Evolutionary conservation across 2,113 vertebrate species (phyloP), one percentile per base, ranked within the genome.

Genomic region (Centrocercus urophasianus): DNA sequence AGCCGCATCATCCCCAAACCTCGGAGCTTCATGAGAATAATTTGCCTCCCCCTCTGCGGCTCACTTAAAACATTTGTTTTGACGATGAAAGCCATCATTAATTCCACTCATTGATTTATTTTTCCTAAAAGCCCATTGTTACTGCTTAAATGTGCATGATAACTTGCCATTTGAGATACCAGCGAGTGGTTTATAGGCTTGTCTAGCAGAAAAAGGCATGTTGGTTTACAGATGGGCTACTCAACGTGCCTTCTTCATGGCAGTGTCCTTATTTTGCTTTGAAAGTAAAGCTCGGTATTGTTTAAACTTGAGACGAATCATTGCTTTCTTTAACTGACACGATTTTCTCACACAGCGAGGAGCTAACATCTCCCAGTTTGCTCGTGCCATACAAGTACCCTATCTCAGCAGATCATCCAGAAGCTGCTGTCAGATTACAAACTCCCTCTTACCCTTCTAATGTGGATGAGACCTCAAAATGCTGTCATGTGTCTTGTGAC

Each of bases 91-190:
- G 60, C 6, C 2, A 47, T 43, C 65, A 17, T 85, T 92, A 89
- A 83, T 85, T 85, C 74, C 54, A 66, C 56, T 43, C 82, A 13
- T 24, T 85, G 89, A 93, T 95, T 96, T 93, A 91, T 88, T 93
- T 85, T 88, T 89, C 89, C 75, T 85, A 80, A 92, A 93, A 92
- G n/a, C 60, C 71, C 64, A 88, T 94, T 95, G 93, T 94, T 95
- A 43, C 17, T 16, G 66, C 52, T 65, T 76, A 94, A 94, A 78
- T 60, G 82, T 19, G 60, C 74, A 82, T 36, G 85, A 72, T 89
- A 85, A 83, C 72, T 87, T 83, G 88, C 82, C 73, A 34, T 80
- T 60, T 91, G 85, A 93, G 93, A 72, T 84, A 94, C 83, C 65
- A 90, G 73, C 60, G 52, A 83, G 60, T 57, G 34, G 34, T 83